Percentiles rank a stretch among this genome's conserved stretches.
Evolutionary conservation across 2,797 vertebrate genomes (phyloP).

Genomic region (Characodon lateralis): DNA sequence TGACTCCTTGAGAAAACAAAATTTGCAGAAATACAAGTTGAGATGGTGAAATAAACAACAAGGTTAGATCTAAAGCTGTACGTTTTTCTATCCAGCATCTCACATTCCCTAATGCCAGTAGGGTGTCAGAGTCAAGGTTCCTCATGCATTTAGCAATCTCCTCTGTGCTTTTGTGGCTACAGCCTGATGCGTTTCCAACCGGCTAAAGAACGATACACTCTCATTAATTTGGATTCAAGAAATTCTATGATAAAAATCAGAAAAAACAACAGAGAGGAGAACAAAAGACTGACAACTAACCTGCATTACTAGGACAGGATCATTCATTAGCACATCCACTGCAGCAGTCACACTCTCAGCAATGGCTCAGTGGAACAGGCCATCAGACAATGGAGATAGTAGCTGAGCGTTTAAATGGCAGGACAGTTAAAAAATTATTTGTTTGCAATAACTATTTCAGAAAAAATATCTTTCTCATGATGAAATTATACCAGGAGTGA

Average conservation of each 20-base stretch:
- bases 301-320: constrained; percentile 55
- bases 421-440: neutral
- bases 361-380: constrained; percentile 77
- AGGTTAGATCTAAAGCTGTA: neutral
- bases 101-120: constrained; percentile 54
- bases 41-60: neutral
- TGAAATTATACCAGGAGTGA: constrained; percentile 68
- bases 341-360: constrained; percentile 80
- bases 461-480: neutral
- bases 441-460: neutral
- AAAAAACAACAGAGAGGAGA: neutral
- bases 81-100: neutral
- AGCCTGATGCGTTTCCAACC: constrained; percentile 68
- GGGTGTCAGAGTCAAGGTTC: constrained; percentile 50
- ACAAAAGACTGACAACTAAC: constrained; percentile 40
- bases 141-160: constrained; percentile 72
- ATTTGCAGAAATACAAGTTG: neutral
- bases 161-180: constrained; percentile 72
- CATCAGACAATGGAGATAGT: constrained; percentile 76
- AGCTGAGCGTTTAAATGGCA: constrained; percentile 58
- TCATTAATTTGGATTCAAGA: neutral
- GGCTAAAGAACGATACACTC: constrained; percentile 45
- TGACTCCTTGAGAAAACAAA: constrained; percentile 40
- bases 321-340: neutral
- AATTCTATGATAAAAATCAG: neutral